phyloP scores from a whole-genome alignment of 2,797 vertebrate species.

The Malacoctenus gilli region DNA sequence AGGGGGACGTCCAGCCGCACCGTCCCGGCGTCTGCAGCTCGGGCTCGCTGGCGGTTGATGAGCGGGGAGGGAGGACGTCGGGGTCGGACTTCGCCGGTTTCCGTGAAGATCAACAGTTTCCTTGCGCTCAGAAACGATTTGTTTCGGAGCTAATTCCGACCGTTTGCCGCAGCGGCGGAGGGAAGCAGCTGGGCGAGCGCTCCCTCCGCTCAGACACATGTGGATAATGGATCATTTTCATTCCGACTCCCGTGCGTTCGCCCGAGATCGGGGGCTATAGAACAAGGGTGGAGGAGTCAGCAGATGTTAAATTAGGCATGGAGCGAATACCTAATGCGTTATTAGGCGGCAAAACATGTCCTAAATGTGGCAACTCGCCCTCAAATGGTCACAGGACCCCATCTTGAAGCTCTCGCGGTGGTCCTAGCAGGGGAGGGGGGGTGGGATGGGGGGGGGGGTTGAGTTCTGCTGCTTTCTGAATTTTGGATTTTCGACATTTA shows the following conservation, averaged over 20 bases:
- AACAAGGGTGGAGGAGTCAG: conserved; percentile 56
- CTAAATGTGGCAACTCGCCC: conserved; percentile 57
- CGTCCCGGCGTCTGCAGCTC: no score
- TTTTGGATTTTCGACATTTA: conserved; percentile 74
- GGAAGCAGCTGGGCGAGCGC: conserved; percentile 66
- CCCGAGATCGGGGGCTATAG: conserved; percentile 52
- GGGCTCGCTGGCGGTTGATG: no score
- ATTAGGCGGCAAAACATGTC: conserved; percentile 71
- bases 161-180: conserved; percentile 48
- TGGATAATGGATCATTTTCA: conserved; percentile 79
- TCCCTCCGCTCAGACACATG: conserved; percentile 69
- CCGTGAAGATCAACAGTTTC: conserved; percentile 56
- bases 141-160: conserved; percentile 54
- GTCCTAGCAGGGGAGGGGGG: conserved; percentile 38
- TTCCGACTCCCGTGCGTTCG: conserved; percentile 64
- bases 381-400: conserved; percentile 44
- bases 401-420: conserved; percentile 41
- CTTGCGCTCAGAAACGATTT: conserved; percentile 45
- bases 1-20: no score
- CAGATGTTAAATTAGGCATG: conserved; percentile 79
- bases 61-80: neutral
- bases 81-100: conserved; percentile 44
- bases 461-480: conserved; percentile 48
- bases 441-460: conserved; percentile 23
- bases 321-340: conserved; percentile 74